These are phyloP conservation scores for Caradrina clavipalpis DNA, from an alignment of 2,888 invertebrate species.

Conservation along the genomic window DNA sequence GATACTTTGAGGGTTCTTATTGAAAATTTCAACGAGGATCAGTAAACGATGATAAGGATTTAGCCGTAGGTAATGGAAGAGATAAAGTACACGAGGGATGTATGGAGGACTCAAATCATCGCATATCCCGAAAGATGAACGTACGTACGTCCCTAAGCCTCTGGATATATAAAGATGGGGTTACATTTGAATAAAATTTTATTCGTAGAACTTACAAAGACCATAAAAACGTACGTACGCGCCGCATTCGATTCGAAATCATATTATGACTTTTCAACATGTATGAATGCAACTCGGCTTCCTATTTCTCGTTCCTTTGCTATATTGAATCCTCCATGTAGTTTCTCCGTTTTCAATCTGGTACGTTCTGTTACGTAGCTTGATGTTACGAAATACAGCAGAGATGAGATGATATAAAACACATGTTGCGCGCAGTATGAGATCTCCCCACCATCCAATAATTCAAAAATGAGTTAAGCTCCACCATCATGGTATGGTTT, in stretches of 20 bases:
- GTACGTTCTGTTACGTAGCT: constrained; percentile 72
- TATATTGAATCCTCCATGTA: constrained; percentile 84
- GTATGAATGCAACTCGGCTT: constrained; percentile 84
- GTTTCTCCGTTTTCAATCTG: constrained; percentile 86
- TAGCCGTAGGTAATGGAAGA: constrained; percentile 55
- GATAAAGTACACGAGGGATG: constrained; percentile 56
- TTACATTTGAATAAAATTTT: constrained; percentile 79
- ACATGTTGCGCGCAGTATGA: constrained; percentile 84
- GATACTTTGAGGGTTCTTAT: constrained; percentile 51
- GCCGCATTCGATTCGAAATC: constrained; percentile 85
- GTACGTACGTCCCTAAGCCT: constrained; percentile 67
- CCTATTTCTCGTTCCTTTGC: constrained; percentile 81
- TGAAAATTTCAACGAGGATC: constrained; percentile 51
- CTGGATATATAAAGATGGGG: constrained; percentile 66
- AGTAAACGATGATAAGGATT: constrained; percentile 57
- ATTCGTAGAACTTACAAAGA: constrained; percentile 76
- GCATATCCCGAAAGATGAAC: constrained; percentile 65
- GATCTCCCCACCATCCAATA: constrained; percentile 79
- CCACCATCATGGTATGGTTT: constrained; percentile 77
- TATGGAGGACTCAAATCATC: constrained; percentile 62
- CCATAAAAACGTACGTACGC: constrained; percentile 81
- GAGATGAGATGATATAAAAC: constrained; percentile 84
- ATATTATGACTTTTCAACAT: constrained; percentile 87
- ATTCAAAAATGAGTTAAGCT: constrained; percentile 86
- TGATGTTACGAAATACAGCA: constrained; percentile 81